phyloP scores from a whole-genome alignment of 2,113 vertebrate genomes.

The Arothron firmamentum region DNA sequence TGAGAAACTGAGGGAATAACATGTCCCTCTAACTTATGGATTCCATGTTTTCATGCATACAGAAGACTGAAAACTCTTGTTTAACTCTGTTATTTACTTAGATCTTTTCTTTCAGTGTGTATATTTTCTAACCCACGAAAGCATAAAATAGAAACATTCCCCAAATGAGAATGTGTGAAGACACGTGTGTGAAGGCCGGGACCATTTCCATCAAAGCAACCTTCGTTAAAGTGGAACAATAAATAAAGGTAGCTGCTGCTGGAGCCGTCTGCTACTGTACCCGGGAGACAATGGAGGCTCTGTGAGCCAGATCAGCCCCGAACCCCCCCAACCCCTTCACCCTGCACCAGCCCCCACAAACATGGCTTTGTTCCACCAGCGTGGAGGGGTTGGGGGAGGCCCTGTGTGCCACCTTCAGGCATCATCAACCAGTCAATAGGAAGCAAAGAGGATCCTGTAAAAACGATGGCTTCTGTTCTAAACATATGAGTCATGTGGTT shows the following conservation, averaged over 20 bases:
- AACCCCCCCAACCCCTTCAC: slow-evolving; percentile 10
- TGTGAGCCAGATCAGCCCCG: slow-evolving; percentile 46
- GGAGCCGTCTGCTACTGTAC: slow-evolving; percentile 25
- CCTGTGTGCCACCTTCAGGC: slow-evolving; percentile 61
- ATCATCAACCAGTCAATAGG: slow-evolving; percentile 67
- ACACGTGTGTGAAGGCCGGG: too few species aligned
- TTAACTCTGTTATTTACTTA: too few species aligned
- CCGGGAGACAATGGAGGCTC: slow-evolving; percentile 55
- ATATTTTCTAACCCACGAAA: too few species aligned
- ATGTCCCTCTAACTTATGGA: too few species aligned
- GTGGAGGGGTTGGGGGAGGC: slow-evolving; percentile 22
- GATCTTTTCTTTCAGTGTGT: too few species aligned
- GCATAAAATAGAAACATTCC: too few species aligned
- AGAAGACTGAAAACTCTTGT: too few species aligned
- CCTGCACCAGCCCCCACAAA: slow-evolving; percentile 20
- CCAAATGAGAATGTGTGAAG: too few species aligned
- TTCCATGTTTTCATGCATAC: too few species aligned
- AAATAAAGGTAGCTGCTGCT: too few species aligned
- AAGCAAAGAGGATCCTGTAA: slow-evolving; percentile 37
- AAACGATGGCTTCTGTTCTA: slow-evolving; percentile 46
- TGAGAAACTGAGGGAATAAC: too few species aligned
- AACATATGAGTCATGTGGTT: slow-evolving; percentile 39
- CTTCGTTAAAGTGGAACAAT: background rate
- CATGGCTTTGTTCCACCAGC: slow-evolving; percentile 55
- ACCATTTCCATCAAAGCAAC: background rate